phyloP scores from a whole-genome alignment of 1,140 invertebrate genomes.

The Drosophila bocki region DNA sequence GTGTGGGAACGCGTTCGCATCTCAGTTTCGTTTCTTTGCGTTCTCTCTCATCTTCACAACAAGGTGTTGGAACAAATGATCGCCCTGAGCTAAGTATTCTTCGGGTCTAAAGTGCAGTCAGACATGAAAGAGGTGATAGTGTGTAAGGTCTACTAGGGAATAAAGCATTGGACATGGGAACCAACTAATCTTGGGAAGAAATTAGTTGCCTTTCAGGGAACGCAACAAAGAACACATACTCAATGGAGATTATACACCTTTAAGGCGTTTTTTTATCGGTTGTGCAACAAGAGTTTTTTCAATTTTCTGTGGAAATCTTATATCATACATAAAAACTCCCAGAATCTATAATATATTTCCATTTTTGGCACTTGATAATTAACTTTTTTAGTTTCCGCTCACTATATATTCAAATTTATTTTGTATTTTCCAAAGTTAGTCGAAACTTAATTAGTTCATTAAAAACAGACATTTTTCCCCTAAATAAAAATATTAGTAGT shows the following conservation, averaged over 20 bases:
- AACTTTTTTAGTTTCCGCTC: background rate
- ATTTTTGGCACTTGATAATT: background rate
- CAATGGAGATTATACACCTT: background rate
- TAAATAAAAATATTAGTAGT: background rate
- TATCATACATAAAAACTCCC: background rate
- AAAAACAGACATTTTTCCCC: background rate
- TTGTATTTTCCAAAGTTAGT: background rate
- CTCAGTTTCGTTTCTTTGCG: constrained; percentile 35
- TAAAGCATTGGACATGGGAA: constrained; percentile 27
- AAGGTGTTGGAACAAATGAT: constrained; percentile 68
- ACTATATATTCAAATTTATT: background rate
- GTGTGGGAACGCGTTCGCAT: constrained; percentile 63
- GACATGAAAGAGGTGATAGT: constrained; percentile 53
- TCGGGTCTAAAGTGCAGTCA: constrained; percentile 43
- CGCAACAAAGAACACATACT: constrained; percentile 22
- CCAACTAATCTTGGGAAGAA: constrained; percentile 34
- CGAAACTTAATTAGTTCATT: background rate
- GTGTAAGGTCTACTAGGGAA: constrained; percentile 6
- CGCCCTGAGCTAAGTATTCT: constrained; percentile 33
- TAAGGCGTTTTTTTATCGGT: constrained; percentile 2
- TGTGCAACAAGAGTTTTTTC: background rate
- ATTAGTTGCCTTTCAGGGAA: constrained; percentile 13
- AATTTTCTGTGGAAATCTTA: no score
- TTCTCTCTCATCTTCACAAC: constrained; percentile 10
- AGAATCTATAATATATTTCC: background rate